Evolutionary conservation across 2,113 vertebrate species (phyloP).

Genomic region (Cebidichthys violaceus): DNA sequence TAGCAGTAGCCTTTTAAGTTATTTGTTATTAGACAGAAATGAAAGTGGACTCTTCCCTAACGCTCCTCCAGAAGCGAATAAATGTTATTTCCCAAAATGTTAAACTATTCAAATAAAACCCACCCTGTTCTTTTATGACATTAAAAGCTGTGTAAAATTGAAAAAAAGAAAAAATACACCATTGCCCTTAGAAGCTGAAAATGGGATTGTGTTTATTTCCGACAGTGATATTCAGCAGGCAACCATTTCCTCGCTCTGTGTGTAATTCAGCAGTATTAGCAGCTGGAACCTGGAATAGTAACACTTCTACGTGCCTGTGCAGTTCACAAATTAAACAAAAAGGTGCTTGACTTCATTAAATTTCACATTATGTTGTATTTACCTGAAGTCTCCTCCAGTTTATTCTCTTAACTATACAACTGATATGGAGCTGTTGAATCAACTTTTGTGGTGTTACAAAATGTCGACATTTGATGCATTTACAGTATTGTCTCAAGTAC

Average conservation of each 20-base stretch:
- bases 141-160: conserved; percentile 27
- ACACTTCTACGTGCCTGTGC: conserved; percentile 68
- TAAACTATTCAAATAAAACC: conserved; percentile 6
- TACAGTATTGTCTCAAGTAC: conserved; percentile 16
- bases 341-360: conserved; percentile 67
- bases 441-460: background rate
- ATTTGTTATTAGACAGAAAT: background rate
- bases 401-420: background rate
- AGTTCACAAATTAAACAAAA: conserved; percentile 60
- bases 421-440: conserved; percentile 2
- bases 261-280: conserved; percentile 68
- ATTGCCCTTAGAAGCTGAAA: conserved; percentile 52
- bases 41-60: background rate
- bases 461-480: conserved; percentile 4
- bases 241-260: conserved; percentile 30
- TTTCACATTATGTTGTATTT: conserved; percentile 44
- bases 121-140: background rate
- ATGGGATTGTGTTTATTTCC: conserved; percentile 14
- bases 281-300: conserved; percentile 58
- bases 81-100: conserved; percentile 4
- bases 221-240: conserved; percentile 30
- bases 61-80: background rate
- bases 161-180: conserved; percentile 27
- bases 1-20: background rate
- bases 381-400: conserved; percentile 29